Conservation (phyloP, 2,797 vertebrate genomes). For the Phalloptychus januarius region DNA sequence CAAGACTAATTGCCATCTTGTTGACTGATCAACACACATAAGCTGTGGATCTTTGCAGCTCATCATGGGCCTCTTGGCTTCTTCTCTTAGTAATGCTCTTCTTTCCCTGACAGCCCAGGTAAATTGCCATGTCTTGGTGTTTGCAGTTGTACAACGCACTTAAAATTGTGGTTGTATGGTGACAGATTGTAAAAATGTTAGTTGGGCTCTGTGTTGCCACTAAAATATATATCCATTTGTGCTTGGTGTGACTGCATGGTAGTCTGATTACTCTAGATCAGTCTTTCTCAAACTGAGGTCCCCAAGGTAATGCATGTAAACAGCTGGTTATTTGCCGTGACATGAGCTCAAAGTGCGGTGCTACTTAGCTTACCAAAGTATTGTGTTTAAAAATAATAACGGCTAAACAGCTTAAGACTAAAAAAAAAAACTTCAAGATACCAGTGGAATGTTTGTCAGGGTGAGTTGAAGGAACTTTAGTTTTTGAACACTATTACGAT, state of each 20-base stretch:
- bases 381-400: too few species aligned
- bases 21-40: not conserved
- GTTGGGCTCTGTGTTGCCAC: not conserved
- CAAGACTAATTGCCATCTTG: not conserved
- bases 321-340: too few species aligned
- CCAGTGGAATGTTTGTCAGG: too few species aligned
- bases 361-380: too few species aligned
- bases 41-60: not conserved
- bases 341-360: too few species aligned
- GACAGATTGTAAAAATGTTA: not conserved
- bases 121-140: not conserved
- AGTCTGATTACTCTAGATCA: not conserved
- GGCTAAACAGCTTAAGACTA: too few species aligned
- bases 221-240: not conserved
- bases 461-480: too few species aligned
- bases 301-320: too few species aligned
- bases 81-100: not conserved
- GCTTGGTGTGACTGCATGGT: too few species aligned
- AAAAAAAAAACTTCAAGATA: too few species aligned
- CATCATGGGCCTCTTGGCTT: not conserved
- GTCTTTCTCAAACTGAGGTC: too few species aligned
- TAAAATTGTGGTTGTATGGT: not conserved
- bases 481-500: too few species aligned
- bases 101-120: not conserved
- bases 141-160: not conserved